Conservation (phyloP, 2,888 invertebrate genomes). For the Gryllus longicercus region DNA sequence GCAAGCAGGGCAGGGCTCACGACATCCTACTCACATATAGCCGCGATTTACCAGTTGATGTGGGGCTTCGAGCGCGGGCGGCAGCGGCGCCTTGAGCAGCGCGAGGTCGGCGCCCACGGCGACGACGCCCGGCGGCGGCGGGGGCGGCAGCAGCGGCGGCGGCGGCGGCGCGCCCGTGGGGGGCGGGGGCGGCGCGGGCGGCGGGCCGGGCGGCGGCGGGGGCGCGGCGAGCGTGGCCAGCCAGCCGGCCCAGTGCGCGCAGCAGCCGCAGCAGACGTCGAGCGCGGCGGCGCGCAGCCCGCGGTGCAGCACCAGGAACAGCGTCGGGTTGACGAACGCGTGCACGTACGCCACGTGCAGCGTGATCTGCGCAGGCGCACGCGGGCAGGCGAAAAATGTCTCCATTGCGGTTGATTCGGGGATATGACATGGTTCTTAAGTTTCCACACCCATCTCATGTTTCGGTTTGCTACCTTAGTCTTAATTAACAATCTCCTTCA, state of each 20-base stretch:
- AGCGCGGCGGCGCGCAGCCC: conserved; percentile 68
- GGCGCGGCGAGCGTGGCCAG: conserved; percentile 30
- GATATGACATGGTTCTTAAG: no score
- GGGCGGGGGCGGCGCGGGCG: conserved; percentile 50
- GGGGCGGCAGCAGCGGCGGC: conserved; percentile 34
- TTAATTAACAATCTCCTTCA: no score
- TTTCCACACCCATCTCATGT: no score
- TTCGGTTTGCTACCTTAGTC: no score
- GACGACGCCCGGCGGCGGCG: conserved; percentile 31
- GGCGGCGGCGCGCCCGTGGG: conserved; percentile 45
- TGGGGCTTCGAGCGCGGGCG: conserved; percentile 21
- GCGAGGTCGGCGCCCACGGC: conserved; percentile 37
- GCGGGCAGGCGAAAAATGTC: no score
- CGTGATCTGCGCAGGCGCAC: conserved; percentile 59
- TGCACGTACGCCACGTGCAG: conserved; percentile 84
- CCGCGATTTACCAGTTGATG: conserved; percentile 52
- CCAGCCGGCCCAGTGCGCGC: conserved; percentile 41
- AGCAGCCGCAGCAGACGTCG: conserved; percentile 73
- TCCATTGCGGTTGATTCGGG: no score
- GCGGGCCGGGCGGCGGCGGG: conserved; percentile 33
- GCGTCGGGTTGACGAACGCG: conserved; percentile 77
- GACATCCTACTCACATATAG: conserved; percentile 54
- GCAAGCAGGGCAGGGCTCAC: conserved; percentile 39
- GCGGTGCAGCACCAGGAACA: conserved; percentile 74
- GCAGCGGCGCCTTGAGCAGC: conserved; percentile 37